Base-by-base conservation (phyloP, 2,888 invertebrate genomes). In the Pristionchus japonicus region DNA sequence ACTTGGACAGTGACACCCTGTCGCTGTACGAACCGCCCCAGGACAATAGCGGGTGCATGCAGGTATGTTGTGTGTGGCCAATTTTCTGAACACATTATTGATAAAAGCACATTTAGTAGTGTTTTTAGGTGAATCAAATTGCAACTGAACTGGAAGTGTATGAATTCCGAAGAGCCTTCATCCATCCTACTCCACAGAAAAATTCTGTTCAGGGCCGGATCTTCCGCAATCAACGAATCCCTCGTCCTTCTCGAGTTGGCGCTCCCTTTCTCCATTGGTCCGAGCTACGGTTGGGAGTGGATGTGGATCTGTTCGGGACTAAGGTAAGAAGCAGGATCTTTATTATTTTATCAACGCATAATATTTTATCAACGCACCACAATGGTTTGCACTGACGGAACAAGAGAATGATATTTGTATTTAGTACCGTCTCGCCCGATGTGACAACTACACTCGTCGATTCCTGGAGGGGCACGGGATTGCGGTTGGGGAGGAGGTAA, bases 271-370 rank as follows among this genome's bases (percentile, higher is more conserved):
- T 91, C 0, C 91, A 91, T 40, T 92, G 91, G 91, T 89, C 90
- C 88, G 91, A 91, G 80, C 57, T 92, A 61, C 89, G 90, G 70
- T 85, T 92, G 11, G 91, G 92, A 17, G 89, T 82, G 23, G 91
- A 91, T 87, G 86, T 92, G 20, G 90, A 91, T 43, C 52, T 91
- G 13, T 91, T 91, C 40, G 91, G 91, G 31, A 91, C 88, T 1
- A 90, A 87, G 57, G 70, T 74, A 20, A 17, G 86, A 47, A n/a
- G 37, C 17, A 34, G n/a, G n/a, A n/a, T 64, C 23, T n/a, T n/a
- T n/a, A n/a, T n/a, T n/a, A n/a, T n/a, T n/a, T n/a, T n/a, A 57
- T 57, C 52, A 57, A 15, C 17, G 61, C 23, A 7, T 61, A n/a
- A 11, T 61, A 61, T n/a, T 11, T n/a, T n/a, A n/a, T n/a, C n/a